Percentiles rank a stretch among this genome's conserved stretches.
Evolutionary conservation across 2,888 invertebrate genomes (phyloP).

Genomic region (Rhagophthalmus giganteus): DNA sequence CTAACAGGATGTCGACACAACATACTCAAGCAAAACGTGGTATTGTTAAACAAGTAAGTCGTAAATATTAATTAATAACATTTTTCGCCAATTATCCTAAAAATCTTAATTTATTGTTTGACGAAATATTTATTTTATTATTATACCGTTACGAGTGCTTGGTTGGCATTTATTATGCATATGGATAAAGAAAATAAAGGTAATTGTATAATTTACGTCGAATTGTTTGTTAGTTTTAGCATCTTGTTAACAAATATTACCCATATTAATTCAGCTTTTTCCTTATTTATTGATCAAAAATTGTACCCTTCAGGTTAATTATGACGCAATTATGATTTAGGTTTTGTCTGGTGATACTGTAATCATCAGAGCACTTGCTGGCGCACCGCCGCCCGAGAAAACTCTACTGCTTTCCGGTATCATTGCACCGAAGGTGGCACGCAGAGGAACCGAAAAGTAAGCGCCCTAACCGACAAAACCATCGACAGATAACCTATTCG

Average conservation of each 20-base stretch:
- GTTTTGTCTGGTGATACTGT: slow-evolving; percentile 96
- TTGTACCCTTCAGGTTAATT: slow-evolving; percentile 11
- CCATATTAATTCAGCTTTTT: no score
- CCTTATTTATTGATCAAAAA: no score
- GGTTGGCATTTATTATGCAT: slow-evolving; percentile 27
- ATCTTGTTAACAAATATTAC: no score
- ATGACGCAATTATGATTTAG: slow-evolving; percentile 58
- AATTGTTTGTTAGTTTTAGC: slow-evolving; percentile 1
- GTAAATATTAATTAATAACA: slow-evolving; percentile 15
- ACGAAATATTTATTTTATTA: no score
- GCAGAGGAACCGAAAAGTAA: slow-evolving; percentile 66
- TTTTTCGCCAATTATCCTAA: no score
- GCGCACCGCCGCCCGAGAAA: slow-evolving; percentile 91
- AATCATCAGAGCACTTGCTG: slow-evolving; percentile 83
- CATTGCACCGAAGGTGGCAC: slow-evolving; percentile 87
- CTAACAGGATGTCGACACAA: slow-evolving; percentile 61
- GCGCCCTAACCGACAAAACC: no score
- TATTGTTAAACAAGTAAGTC: slow-evolving; percentile 65
- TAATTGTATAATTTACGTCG: background rate
- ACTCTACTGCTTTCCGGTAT: slow-evolving; percentile 89
- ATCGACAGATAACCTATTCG: no score
- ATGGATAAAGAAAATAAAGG: no score
- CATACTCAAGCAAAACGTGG: slow-evolving; percentile 59
- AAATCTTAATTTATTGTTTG: no score
- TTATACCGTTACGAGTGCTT: slow-evolving; percentile 21